Conservation (phyloP, 2,113 vertebrate genomes). For the Rhinoptilus africanus region DNA sequence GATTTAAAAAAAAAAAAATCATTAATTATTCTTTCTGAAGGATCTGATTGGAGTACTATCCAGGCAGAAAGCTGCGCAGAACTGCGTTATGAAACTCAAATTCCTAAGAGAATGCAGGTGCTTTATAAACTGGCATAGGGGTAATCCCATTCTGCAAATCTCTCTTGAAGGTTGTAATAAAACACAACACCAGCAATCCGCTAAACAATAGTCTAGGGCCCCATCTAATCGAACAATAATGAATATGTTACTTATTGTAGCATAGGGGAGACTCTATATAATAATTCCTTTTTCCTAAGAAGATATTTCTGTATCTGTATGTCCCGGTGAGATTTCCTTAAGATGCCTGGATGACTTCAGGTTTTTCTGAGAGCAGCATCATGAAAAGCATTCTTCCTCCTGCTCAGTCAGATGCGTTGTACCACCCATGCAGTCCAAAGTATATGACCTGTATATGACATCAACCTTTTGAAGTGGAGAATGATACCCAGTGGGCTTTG, state of each 20-base stretch:
- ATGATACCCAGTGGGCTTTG: not conserved
- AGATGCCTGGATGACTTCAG: not conserved
- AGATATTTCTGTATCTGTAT: not conserved
- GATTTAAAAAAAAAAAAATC: no score
- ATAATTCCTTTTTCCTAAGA: not conserved
- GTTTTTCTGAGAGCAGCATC: not conserved
- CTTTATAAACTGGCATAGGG: not conserved
- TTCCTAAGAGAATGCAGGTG: not conserved
- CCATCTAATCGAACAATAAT: not conserved
- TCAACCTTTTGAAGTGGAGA: not conserved
- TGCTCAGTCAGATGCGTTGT: not conserved
- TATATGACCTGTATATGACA: rapidly evolving
- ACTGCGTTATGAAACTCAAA: not conserved
- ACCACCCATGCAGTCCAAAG: not conserved
- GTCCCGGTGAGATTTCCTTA: not conserved
- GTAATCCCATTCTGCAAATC: slow-evolving; percentile 11
- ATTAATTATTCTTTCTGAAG: not conserved
- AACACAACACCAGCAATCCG: not conserved
- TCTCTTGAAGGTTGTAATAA: not conserved
- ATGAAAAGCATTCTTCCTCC: not conserved
- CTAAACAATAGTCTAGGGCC: not conserved
- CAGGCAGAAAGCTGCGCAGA: not conserved
- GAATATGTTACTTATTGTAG: not conserved
- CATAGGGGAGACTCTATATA: not conserved
- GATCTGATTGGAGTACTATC: not conserved